phyloP scores from a whole-genome alignment of 2,113 vertebrate genomes.

The Hippocampus comes region DNA sequence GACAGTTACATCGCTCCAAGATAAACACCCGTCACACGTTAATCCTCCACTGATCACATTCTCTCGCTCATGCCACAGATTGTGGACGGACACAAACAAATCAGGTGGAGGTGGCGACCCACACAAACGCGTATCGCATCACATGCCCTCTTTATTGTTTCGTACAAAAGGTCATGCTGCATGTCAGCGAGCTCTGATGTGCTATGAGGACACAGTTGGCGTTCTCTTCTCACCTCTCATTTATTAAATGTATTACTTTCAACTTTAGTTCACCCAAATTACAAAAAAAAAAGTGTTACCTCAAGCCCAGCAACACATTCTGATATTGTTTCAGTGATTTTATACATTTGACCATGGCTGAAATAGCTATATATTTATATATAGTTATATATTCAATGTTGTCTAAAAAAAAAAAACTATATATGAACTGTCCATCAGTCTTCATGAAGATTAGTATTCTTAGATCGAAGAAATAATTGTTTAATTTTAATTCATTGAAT shows the following conservation, averaged over 20 bases:
- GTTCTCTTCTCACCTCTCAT: background rate
- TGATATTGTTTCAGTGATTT: background rate
- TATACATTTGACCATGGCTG: too few relatives aligned
- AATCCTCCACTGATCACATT: conserved; percentile 32
- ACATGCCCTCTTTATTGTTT: background rate
- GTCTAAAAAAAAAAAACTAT: too few relatives aligned
- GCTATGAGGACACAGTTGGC: background rate
- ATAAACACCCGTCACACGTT: conserved; percentile 32
- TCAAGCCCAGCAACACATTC: background rate
- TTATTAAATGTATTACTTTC: background rate
- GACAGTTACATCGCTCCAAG: conserved; percentile 29
- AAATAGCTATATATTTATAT: too few relatives aligned
- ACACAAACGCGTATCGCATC: background rate
- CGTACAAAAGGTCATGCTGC: background rate
- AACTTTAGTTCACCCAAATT: background rate
- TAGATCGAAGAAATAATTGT: too few relatives aligned
- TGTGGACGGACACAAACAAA: background rate
- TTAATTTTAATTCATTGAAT: too few relatives aligned
- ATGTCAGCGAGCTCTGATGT: background rate
- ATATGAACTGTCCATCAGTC: too few relatives aligned
- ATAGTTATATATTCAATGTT: too few relatives aligned
- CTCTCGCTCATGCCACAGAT: conserved; percentile 11
- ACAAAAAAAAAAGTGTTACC: background rate
- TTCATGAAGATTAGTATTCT: too few relatives aligned
- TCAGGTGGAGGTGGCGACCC: background rate